A percentile compares a stretch with the other conserved stretches of the same genome.
phyloP scores from a whole-genome alignment of 2,113 vertebrate species.

The Microtus ochrogaster region DNA sequence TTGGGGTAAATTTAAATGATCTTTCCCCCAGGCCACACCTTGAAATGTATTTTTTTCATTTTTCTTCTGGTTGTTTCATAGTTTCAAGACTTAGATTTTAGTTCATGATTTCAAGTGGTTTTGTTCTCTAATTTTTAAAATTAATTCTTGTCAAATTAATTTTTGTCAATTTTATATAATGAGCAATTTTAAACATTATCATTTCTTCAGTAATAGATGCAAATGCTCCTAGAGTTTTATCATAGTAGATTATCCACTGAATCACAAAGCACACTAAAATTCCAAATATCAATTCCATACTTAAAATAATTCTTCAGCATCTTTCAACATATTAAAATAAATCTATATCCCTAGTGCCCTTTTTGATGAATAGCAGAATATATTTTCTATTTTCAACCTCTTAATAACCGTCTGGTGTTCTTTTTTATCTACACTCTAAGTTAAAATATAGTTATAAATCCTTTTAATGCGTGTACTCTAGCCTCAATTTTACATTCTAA shows the following conservation, averaged over 20 bases:
- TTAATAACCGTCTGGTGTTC: conserved; percentile 70
- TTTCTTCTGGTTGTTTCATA: neutral
- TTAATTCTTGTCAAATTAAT: neutral
- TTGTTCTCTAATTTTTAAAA: neutral
- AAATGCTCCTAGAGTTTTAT: conserved; percentile 5
- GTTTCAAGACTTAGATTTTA: neutral
- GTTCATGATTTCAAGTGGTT: neutral
- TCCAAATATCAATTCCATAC: conserved; percentile 62
- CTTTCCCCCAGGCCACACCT: rapidly evolving
- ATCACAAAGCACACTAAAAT: conserved; percentile 24
- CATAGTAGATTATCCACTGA: neutral
- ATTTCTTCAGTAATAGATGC: conserved; percentile 27
- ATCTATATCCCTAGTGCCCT: conserved; percentile 21
- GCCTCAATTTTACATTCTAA: conserved; percentile 67
- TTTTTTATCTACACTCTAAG: conserved; percentile 49
- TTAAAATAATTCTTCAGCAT: conserved; percentile 67
- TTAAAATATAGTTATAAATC: conserved; percentile 75
- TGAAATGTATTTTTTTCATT: neutral
- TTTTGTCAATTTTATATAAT: neutral
- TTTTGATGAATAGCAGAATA: conserved; percentile 55
- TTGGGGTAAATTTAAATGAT: neutral
- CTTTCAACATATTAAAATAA: conserved; percentile 65
- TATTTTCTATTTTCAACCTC: conserved; percentile 59
- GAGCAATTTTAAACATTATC: neutral
- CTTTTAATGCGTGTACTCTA: conserved; percentile 65